Conservation (phyloP, 2,888 invertebrate species). For the Blastobasis lacticolella region DNA sequence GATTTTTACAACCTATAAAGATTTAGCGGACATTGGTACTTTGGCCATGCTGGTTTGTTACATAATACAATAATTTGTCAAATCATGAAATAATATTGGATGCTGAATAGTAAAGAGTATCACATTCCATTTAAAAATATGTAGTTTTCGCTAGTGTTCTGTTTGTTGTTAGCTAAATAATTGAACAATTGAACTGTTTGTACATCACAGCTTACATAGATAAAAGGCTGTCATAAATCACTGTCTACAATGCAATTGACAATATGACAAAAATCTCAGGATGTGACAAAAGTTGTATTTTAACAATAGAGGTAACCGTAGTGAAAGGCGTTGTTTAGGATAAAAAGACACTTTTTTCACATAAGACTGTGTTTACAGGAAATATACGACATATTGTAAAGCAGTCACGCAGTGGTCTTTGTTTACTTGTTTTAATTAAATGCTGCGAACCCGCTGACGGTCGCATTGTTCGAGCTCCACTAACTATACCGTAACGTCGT, state of each 20-base stretch:
- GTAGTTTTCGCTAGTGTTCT: no score
- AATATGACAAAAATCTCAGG: conserved; percentile 27
- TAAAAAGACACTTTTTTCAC: conserved; percentile 37
- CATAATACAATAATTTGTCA: no score
- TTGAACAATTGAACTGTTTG: conserved; percentile 23
- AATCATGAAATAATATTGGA: no score
- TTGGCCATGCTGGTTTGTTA: conserved; percentile 51
- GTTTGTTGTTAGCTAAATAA: not conserved
- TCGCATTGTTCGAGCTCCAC: conserved; percentile 24
- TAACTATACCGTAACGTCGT: no score
- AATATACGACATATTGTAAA: conserved; percentile 50
- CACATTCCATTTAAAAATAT: no score
- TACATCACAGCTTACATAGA: conserved; percentile 22
- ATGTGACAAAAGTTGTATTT: conserved; percentile 36
- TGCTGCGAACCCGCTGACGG: conserved; percentile 22
- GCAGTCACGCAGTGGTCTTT: conserved; percentile 41
- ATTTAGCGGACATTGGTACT: conserved; percentile 61
- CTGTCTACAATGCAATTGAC: conserved; percentile 51
- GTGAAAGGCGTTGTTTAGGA: conserved; percentile 33
- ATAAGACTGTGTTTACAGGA: conserved; percentile 35
- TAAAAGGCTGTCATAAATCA: conserved; percentile 53
- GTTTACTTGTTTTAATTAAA: conserved; percentile 41
- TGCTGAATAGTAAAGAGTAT: no score
- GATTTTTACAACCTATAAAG: conserved; percentile 58
- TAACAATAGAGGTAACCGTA: conserved; percentile 35